Conservation (phyloP, 1,140 invertebrate genomes). For the Dendroctonus ponderosae region DNA sequence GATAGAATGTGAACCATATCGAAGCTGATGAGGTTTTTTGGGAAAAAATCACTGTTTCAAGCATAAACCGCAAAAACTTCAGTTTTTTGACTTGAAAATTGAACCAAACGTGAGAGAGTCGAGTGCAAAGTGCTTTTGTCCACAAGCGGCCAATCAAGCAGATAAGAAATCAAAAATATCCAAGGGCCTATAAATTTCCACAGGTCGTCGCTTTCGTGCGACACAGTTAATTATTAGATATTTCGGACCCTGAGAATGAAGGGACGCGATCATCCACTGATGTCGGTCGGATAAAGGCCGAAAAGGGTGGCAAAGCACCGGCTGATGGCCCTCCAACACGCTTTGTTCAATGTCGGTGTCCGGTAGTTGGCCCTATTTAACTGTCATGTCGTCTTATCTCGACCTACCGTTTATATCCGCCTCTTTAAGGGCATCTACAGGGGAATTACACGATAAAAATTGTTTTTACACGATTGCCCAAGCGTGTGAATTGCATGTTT, state of each 20-base stretch:
- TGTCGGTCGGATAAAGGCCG: background rate
- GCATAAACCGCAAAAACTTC: no score
- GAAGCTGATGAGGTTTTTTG: background rate
- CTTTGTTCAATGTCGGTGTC: background rate
- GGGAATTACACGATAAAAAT: slow-evolving; percentile 2
- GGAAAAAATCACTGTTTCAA: no score
- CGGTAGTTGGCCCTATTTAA: slow-evolving; percentile 1
- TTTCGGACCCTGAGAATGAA: background rate
- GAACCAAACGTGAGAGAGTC: no score
- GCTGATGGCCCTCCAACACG: background rate
- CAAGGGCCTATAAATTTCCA: background rate
- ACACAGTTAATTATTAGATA: slow-evolving; percentile 4
- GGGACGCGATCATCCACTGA: background rate
- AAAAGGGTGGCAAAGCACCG: background rate
- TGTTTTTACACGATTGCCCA: no score
- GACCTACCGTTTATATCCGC: slow-evolving; percentile 1
- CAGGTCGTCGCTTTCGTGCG: background rate
- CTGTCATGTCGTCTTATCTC: slow-evolving; percentile 2
- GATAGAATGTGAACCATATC: background rate
- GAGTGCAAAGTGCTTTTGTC: background rate
- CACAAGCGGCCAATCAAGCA: slow-evolving; percentile 1
- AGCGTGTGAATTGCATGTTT: no score
- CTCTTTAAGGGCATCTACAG: slow-evolving; percentile 1
- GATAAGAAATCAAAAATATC: slow-evolving; percentile 6
- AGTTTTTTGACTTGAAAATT: no score